Conservation (phyloP, 35 echinoderm and acorn worm species). For the Ptychodera flava region DNA sequence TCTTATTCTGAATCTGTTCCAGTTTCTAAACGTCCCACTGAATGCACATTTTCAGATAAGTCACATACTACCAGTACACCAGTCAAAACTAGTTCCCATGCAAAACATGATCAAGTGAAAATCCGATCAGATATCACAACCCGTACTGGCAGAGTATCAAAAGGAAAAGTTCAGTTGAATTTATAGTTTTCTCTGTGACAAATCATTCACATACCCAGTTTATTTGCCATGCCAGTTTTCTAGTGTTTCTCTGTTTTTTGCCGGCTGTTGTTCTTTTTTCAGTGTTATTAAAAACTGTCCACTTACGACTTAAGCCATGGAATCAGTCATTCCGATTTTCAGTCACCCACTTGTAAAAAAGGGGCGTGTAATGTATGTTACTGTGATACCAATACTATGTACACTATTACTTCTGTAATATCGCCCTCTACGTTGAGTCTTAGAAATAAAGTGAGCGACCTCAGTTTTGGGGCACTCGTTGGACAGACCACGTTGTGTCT, state of each 20-base stretch:
- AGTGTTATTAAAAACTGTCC: neutral
- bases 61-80: too few relatives aligned
- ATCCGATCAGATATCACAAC: neutral
- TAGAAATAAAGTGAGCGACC: neutral
- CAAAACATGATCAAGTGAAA: neutral
- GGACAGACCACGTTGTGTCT: too few relatives aligned
- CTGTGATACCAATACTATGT: too few relatives aligned
- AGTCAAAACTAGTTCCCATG: neutral
- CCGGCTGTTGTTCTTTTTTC: neutral
- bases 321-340: neutral
- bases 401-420: neutral
- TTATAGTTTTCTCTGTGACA: neutral
- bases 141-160: neutral
- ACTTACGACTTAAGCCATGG: neutral
- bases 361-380: neutral
- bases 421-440: neutral
- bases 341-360: neutral
- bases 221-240: neutral
- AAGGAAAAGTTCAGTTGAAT: neutral
- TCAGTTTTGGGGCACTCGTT: too few relatives aligned
- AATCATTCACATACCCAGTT: neutral
- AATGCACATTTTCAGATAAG: neutral
- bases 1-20: too few relatives aligned
- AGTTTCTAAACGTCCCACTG: too few relatives aligned
- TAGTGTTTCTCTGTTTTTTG: neutral